Conservation (phyloP, 2,113 vertebrate species). For the Noturus placidus region DNA sequence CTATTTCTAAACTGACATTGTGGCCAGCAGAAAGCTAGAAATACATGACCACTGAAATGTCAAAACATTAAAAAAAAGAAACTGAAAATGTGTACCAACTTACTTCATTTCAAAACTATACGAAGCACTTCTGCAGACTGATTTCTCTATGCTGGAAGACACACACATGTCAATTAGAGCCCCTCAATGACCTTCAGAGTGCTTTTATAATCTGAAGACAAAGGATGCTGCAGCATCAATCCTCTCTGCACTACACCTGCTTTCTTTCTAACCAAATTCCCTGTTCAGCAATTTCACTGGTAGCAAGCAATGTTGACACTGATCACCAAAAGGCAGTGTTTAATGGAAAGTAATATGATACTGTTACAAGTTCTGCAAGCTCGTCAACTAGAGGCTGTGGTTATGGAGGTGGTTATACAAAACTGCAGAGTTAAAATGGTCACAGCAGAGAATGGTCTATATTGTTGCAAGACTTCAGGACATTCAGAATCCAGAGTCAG, state of each 20-base stretch:
- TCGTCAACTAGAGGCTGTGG: background rate
- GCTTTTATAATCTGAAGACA: background rate
- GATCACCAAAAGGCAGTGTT: background rate
- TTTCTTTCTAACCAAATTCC: background rate
- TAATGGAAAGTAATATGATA: background rate
- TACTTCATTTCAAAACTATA: background rate
- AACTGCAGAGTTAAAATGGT: background rate
- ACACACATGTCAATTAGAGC: background rate
- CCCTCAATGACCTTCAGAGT: background rate
- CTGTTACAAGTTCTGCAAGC: background rate
- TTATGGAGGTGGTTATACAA: background rate
- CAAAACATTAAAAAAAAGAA: background rate
- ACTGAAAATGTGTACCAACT: background rate
- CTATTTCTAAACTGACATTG: background rate
- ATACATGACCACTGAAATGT: background rate
- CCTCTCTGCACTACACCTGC: background rate
- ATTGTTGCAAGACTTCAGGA: background rate
- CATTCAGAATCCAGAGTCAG: background rate
- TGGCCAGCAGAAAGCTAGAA: background rate
- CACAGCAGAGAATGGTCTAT: background rate
- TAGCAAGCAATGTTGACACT: background rate
- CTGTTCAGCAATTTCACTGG: background rate
- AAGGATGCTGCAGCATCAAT: background rate
- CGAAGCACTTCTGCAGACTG: background rate
- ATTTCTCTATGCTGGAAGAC: background rate